These are phyloP conservation scores for Montipora cactus DNA, from an alignment of 64 coral and sea anemone species.

Conservation along the genomic window DNA sequence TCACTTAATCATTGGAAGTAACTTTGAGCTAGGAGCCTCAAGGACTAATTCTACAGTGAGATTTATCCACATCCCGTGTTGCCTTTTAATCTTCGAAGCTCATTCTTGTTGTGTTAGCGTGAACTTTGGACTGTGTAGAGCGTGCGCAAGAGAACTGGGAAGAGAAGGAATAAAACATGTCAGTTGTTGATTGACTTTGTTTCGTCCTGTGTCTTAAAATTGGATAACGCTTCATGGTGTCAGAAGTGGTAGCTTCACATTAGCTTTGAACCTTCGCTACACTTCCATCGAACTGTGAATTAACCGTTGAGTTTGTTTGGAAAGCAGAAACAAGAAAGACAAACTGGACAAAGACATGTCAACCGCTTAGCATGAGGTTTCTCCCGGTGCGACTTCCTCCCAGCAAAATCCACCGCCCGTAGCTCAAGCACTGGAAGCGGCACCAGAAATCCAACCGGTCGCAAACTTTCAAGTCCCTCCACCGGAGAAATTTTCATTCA, in stretches of 20 bases:
- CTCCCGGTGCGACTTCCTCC: neutral
- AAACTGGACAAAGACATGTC: neutral
- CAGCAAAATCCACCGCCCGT: neutral
- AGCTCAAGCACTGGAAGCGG: neutral
- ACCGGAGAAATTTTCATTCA: conserved; percentile 40
- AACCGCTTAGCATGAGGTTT: neutral
- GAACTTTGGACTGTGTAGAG: too few species aligned
- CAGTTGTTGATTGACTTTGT: too few species aligned
- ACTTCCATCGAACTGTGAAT: neutral
- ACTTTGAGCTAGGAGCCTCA: too few species aligned
- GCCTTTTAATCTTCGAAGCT: too few species aligned
- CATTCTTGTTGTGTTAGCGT: too few species aligned
- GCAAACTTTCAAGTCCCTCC: conserved; percentile 13
- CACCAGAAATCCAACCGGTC: neutral
- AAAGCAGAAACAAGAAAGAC: neutral
- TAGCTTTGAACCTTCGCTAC: neutral
- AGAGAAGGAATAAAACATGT: too few species aligned
- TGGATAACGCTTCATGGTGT: neutral
- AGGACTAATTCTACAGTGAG: too few species aligned
- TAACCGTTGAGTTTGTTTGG: neutral
- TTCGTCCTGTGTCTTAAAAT: too few species aligned
- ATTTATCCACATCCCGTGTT: too few species aligned
- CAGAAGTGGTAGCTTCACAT: neutral
- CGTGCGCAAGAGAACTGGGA: too few species aligned
- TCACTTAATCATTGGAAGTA: too few species aligned